Percentiles rank a stretch among this genome's conserved stretches.
These are phyloP conservation scores for Antechinus stuartii DNA, from an alignment of 2,113 vertebrate species.

Conservation along the genomic window DNA sequence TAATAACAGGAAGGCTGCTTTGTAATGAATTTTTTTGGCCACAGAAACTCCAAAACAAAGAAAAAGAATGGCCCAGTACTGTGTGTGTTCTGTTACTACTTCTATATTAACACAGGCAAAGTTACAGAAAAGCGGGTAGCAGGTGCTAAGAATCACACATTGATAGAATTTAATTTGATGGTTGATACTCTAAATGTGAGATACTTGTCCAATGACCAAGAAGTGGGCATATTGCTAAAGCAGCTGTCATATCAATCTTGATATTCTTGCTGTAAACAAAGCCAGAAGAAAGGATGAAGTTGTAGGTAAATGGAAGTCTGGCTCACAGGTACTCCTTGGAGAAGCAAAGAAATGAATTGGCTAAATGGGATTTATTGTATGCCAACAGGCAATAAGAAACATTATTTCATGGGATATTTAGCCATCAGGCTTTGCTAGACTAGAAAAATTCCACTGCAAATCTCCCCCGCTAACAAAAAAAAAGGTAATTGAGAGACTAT, in stretches of 20 bases:
- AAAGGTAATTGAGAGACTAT: background rate
- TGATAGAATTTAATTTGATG: background rate
- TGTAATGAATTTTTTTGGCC: background rate
- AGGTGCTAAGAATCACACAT: slow-evolving; percentile 3
- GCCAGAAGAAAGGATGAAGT: background rate
- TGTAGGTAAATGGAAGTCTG: background rate
- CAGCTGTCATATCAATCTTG: background rate
- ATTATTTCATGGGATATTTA: background rate
- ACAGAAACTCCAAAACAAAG: background rate
- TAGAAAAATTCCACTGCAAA: background rate
- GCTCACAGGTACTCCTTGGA: background rate
- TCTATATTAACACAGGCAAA: background rate
- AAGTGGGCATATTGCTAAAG: background rate
- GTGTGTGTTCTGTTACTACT: background rate
- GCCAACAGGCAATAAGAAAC: background rate
- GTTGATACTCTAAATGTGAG: background rate
- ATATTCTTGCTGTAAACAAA: background rate
- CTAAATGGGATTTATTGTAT: background rate
- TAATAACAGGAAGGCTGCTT: background rate
- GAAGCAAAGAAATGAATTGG: background rate
- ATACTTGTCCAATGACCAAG: background rate
- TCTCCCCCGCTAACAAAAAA: background rate
- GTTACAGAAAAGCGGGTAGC: background rate
- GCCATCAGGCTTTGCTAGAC: background rate
- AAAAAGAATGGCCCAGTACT: background rate